Evolutionary conservation across 2,797 vertebrate species (phyloP).

Genomic region (Harpagifer antarcticus): DNA sequence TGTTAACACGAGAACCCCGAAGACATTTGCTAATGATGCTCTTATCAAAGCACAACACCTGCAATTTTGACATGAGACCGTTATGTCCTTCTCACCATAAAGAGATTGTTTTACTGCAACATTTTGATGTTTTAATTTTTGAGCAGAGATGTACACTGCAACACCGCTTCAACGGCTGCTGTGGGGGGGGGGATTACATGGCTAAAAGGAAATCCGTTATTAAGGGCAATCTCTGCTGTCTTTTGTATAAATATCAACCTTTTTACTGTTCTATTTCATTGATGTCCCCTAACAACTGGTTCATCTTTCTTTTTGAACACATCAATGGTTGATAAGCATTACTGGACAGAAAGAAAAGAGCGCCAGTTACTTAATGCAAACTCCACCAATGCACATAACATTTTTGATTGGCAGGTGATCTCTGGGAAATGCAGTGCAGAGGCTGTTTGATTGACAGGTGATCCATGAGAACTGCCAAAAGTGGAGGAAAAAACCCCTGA

Average conservation of each 20-base stretch:
- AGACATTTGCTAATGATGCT: constrained; percentile 68
- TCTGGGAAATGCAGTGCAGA: constrained; percentile 24
- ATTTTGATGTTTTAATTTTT: constrained; percentile 36
- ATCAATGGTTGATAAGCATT: no score
- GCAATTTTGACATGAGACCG: constrained; percentile 26
- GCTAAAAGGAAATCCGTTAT: not conserved
- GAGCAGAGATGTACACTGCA: not conserved
- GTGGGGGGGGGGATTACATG: not conserved
- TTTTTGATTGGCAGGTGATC: constrained; percentile 31
- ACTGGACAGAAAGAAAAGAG: not conserved
- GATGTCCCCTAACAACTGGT: not conserved
- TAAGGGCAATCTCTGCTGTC: not conserved
- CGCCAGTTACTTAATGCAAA: not conserved
- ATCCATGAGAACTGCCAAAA: constrained; percentile 20
- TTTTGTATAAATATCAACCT: not conserved
- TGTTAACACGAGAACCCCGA: constrained; percentile 65
- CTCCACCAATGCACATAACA: no score
- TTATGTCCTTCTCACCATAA: constrained; percentile 1
- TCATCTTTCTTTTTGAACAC: no score
- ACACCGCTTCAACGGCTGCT: not conserved
- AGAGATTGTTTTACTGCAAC: constrained; percentile 6
- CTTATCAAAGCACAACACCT: constrained; percentile 49
- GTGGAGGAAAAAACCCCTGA: not conserved
- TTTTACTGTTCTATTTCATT: not conserved
- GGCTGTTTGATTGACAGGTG: constrained; percentile 35